A percentile compares a stretch with the other conserved stretches of the same genome.
Conservation (phyloP, 2,113 vertebrate genomes). For the Eleginops maclovinus region DNA sequence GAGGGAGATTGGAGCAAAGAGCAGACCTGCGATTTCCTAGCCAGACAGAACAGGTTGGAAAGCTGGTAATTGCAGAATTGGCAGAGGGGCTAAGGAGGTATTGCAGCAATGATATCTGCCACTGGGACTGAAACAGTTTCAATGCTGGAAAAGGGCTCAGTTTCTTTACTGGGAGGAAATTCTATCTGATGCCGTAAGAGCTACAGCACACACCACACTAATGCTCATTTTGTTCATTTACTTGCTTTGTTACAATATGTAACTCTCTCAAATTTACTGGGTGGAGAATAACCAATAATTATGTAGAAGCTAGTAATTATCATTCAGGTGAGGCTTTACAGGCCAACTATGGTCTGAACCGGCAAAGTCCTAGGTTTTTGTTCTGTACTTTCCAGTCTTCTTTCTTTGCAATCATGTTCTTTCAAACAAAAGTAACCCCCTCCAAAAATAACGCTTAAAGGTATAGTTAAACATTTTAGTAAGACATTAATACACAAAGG, state of each 20-base stretch:
- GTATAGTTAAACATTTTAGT: background rate
- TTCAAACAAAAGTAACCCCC: background rate
- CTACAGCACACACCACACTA: constrained; percentile 4
- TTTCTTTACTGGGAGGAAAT: constrained; percentile 43
- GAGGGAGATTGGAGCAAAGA: constrained; percentile 81
- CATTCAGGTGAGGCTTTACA: background rate
- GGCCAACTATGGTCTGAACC: background rate
- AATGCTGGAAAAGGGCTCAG: constrained; percentile 37
- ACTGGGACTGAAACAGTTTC: constrained; percentile 50
- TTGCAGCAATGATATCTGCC: constrained; percentile 76
- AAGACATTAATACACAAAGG: background rate
- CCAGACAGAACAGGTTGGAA: constrained; percentile 78
- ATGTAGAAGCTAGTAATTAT: constrained; percentile 21
- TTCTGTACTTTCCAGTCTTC: background rate
- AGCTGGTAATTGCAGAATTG: constrained; percentile 81
- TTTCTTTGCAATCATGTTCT: background rate
- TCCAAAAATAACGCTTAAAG: background rate
- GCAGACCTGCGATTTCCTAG: constrained; percentile 79
- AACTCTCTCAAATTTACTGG: constrained; percentile 22
- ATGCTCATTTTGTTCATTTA: constrained; percentile 12
- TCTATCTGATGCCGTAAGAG: constrained; percentile 25
- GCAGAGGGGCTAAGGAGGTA: constrained; percentile 76
- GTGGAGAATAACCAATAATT: constrained; percentile 42
- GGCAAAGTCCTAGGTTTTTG: background rate
- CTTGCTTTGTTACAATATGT: constrained; percentile 15